phyloP scores from a whole-genome alignment of 2,888 invertebrate species.

The Sipha maydis region DNA sequence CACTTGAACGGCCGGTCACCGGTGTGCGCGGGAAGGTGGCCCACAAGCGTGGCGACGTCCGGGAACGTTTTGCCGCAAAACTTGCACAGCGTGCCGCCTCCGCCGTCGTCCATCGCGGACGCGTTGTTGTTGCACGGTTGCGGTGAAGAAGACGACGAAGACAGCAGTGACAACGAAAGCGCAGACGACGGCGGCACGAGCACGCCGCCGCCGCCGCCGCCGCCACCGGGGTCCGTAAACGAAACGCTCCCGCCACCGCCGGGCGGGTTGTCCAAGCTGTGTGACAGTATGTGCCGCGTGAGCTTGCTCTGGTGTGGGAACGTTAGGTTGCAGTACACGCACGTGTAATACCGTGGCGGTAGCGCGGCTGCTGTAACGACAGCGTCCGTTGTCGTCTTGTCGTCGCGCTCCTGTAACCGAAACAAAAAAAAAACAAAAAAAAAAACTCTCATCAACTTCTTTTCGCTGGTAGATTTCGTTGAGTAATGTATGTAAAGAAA shows the following conservation, averaged over 20 bases:
- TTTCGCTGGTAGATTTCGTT: constrained; percentile 54
- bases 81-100: constrained; percentile 79
- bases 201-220: constrained; percentile 68
- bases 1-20: constrained; percentile 92
- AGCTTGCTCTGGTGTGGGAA: constrained; percentile 92
- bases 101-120: constrained; percentile 36
- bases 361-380: constrained; percentile 5
- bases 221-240: constrained; percentile 65
- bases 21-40: constrained; percentile 88
- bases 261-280: constrained; percentile 70
- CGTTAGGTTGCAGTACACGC: constrained; percentile 89
- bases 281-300: constrained; percentile 88
- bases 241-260: constrained; percentile 1
- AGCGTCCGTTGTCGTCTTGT: constrained; percentile 67
- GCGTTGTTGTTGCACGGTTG: not conserved
- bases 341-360: constrained; percentile 79
- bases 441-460: constrained; percentile 63
- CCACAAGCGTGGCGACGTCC: constrained; percentile 87
- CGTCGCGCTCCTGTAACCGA: constrained; percentile 92
- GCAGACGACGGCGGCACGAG: constrained; percentile 69
- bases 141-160: not conserved
- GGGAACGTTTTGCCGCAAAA: constrained; percentile 93
- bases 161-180: constrained; percentile 67
- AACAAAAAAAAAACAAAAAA: constrained; percentile 70
- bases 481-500: constrained; percentile 52